phyloP scores from a whole-genome alignment of 2,797 vertebrate species.

The Nannoperca australis region DNA sequence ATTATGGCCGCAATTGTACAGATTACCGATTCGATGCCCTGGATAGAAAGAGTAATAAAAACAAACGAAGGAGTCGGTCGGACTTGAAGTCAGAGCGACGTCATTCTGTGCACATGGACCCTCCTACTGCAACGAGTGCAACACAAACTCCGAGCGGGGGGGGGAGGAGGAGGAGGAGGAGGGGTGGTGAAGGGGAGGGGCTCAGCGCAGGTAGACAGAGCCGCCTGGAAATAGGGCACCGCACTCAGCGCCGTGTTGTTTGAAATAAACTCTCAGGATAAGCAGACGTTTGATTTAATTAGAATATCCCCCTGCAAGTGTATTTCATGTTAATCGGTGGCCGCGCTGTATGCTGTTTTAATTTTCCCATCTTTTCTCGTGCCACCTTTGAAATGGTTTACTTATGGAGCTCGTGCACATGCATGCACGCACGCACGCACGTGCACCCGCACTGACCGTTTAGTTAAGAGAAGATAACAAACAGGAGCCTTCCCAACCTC shows the following conservation, averaged over 20 bases:
- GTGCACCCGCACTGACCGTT: neutral
- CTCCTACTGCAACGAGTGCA: conserved; percentile 87
- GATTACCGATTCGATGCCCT: conserved; percentile 65
- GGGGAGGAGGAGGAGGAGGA: neutral
- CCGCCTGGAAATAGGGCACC: conserved; percentile 80
- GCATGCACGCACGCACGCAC: too few species aligned
- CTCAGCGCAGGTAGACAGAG: conserved; percentile 78
- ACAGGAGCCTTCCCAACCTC: neutral
- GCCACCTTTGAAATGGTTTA: neutral
- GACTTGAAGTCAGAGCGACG: conserved; percentile 85
- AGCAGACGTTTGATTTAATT: neutral
- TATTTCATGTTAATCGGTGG: neutral
- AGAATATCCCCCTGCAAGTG: conserved; percentile 2
- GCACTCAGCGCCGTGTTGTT: conserved; percentile 23
- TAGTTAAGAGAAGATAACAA: neutral
- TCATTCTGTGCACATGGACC: conserved; percentile 86
- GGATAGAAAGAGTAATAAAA: conserved; percentile 78
- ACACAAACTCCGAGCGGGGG: conserved; percentile 77
- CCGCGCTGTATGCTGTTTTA: neutral
- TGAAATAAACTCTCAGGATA: conserved; percentile 21
- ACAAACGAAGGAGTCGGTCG: conserved; percentile 83
- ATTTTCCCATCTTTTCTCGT: neutral
- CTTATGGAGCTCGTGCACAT: neutral
- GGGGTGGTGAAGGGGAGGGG: conserved; percentile 53
- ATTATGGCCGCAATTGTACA: conserved; percentile 72